phyloP scores from a whole-genome alignment of 2,113 vertebrate species.

The Serilophus lunatus region DNA sequence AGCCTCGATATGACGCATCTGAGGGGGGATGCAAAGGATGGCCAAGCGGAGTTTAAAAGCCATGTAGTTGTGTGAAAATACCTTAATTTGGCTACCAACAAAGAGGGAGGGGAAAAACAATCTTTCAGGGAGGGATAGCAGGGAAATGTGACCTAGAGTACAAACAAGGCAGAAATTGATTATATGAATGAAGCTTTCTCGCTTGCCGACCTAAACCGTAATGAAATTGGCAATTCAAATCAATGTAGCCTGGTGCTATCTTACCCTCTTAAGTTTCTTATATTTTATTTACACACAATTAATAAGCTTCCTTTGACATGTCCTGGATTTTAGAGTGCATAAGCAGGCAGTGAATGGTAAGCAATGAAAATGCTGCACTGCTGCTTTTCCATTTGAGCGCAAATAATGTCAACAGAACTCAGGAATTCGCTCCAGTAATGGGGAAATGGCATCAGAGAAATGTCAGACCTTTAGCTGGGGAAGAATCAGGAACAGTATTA shows the following conservation, averaged over 20 bases:
- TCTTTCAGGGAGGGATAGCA: background rate
- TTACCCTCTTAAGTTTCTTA: background rate
- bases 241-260: background rate
- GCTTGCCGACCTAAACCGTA: background rate
- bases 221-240: background rate
- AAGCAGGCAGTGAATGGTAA: background rate
- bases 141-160: background rate
- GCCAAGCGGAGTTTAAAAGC: background rate
- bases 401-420: background rate
- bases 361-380: background rate
- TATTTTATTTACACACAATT: background rate
- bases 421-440: background rate
- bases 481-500: background rate
- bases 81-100: background rate
- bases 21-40: background rate
- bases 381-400: background rate
- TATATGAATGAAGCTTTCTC: background rate
- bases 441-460: background rate
- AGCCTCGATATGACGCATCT: accelerated
- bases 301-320: background rate
- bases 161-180: background rate
- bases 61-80: background rate
- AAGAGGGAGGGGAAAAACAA: background rate
- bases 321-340: background rate
- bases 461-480: background rate